These are phyloP conservation scores for Dichetophora obliterata DNA, from an alignment of 2,888 invertebrate species.

Conservation along the genomic window DNA sequence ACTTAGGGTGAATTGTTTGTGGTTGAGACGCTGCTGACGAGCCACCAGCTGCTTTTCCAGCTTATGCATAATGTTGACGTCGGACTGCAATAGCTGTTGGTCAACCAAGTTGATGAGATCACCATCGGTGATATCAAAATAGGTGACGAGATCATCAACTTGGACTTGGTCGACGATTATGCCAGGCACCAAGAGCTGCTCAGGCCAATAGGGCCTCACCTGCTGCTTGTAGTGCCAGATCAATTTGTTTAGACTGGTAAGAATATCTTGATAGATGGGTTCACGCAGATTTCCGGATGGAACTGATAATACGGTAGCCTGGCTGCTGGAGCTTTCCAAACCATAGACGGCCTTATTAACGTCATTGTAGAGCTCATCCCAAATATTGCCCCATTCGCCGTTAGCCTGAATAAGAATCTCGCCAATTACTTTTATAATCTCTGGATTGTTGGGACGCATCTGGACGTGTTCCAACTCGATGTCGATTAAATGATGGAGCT, in stretches of 20 bases:
- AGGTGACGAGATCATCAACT: conserved; percentile 76
- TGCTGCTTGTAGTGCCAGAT: conserved; percentile 73
- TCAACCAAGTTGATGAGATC: conserved; percentile 71
- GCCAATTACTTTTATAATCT: conserved; percentile 38
- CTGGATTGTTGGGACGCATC: conserved; percentile 6
- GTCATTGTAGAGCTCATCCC: conserved; percentile 24
- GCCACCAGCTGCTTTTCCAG: conserved; percentile 63
- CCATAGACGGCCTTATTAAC: conserved; percentile 55
- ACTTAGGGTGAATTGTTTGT: conserved; percentile 75
- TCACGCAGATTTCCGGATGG: conserved; percentile 72
- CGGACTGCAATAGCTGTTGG: conserved; percentile 55
- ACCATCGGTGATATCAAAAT: conserved; percentile 75
- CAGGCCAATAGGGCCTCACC: conserved; percentile 73
- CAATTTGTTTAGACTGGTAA: conserved; percentile 74
- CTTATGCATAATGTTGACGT: conserved; percentile 53
- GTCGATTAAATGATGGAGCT: conserved; percentile 49
- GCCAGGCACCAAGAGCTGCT: conserved; percentile 73
- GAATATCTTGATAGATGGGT: conserved; percentile 76
- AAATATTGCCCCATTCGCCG: conserved; percentile 10
- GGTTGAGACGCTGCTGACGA: conserved; percentile 78
- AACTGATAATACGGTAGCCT: conserved; percentile 56
- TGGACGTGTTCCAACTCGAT: conserved; percentile 27
- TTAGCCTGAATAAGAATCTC: conserved; percentile 28
- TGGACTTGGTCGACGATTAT: conserved; percentile 74
- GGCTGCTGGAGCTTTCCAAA: conserved; percentile 76